These are phyloP conservation scores for Thymelicus sylvestris DNA, from an alignment of 2,888 invertebrate species.

Conservation along the genomic window DNA sequence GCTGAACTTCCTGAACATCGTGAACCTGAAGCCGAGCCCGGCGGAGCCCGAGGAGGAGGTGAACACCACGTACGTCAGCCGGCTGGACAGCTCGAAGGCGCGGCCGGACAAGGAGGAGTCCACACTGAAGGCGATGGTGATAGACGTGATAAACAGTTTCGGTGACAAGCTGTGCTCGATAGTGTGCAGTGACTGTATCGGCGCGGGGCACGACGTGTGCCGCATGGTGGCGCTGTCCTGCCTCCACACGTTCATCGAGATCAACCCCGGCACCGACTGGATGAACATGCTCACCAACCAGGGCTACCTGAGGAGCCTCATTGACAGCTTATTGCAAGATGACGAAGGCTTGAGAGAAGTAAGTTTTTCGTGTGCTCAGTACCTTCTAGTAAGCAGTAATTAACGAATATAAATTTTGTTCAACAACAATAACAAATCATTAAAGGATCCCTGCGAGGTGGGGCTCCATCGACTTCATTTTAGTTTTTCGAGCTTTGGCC, in stretches of 20 bases:
- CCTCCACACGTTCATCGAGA: conserved; percentile 90
- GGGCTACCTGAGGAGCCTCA: conserved; percentile 92
- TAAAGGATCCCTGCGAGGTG: too few relatives aligned
- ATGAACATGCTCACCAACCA: conserved; percentile 71
- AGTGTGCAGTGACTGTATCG: conserved; percentile 94
- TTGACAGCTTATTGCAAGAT: conserved; percentile 91
- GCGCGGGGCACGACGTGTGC: conserved; percentile 93
- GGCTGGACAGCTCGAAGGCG: conserved; percentile 86
- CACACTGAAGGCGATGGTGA: conserved; percentile 71
- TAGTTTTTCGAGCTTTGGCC: too few relatives aligned
- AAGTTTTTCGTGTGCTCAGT: conserved; percentile 37
- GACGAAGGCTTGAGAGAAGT: conserved; percentile 87
- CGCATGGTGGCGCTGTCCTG: conserved; percentile 94
- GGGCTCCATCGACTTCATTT: too few relatives aligned
- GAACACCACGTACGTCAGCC: conserved; percentile 85
- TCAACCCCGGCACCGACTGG: conserved; percentile 88
- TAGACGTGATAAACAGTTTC: conserved; percentile 86
- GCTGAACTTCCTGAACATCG: conserved; percentile 91
- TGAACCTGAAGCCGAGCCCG: conserved; percentile 80
- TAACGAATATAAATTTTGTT: too few relatives aligned
- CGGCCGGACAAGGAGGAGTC: conserved; percentile 64
- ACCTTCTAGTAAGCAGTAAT: neutral
- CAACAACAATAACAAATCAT: too few relatives aligned
- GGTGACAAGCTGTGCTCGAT: conserved; percentile 92
- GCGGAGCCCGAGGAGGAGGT: conserved; percentile 68